Evolutionary conservation across 1,140 invertebrate genomes (phyloP).

Genomic region (Lucilia sericata): DNA sequence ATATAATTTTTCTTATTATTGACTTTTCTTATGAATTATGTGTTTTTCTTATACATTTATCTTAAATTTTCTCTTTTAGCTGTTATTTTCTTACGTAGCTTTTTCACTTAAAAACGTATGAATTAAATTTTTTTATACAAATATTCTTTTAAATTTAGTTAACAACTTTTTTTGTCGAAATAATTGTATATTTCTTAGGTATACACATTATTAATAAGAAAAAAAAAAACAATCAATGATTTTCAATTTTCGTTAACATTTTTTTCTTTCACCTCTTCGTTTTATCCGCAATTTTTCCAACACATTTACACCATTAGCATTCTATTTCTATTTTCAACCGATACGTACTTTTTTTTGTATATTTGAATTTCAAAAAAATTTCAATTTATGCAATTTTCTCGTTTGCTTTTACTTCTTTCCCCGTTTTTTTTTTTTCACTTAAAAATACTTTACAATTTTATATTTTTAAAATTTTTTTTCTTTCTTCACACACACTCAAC

Average conservation of each 20-base stretch:
- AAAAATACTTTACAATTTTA: slow-evolving; percentile 17
- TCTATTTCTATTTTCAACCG: background rate
- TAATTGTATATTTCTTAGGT: background rate
- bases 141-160: background rate
- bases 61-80: slow-evolving; percentile 33
- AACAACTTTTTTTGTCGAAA: background rate
- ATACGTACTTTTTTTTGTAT: background rate
- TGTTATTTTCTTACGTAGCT: background rate
- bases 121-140: background rate
- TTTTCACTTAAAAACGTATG: too few species aligned
- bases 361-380: background rate
- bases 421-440: slow-evolving; percentile 24
- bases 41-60: slow-evolving; percentile 41
- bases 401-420: background rate
- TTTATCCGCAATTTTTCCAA: background rate
- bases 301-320: background rate
- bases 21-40: slow-evolving; percentile 43
- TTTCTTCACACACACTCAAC: background rate
- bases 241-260: background rate
- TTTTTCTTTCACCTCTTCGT: background rate
- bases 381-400: slow-evolving; percentile 33
- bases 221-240: slow-evolving; percentile 15
- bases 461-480: slow-evolving; percentile 9
- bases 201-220: slow-evolving; percentile 9
- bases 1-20: slow-evolving; percentile 37